Evolutionary conservation across 2,888 invertebrate genomes (phyloP).

Genomic region (Conchocele bisecta): DNA sequence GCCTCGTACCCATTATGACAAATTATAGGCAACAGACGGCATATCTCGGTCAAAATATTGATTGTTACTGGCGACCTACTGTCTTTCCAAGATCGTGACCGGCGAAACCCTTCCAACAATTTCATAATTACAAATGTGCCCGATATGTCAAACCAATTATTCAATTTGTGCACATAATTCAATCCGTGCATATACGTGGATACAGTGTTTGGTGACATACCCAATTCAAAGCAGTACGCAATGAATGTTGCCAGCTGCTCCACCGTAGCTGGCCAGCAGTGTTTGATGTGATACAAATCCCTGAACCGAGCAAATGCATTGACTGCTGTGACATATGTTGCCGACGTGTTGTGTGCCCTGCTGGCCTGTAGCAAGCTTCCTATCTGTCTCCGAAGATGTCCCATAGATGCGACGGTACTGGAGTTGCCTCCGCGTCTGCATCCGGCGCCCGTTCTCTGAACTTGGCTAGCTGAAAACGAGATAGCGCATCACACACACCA

Average conservation of each 20-base stretch:
- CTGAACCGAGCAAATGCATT: not conserved
- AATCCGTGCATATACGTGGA: too few relatives aligned
- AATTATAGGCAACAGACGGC: not conserved
- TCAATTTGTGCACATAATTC: too few relatives aligned
- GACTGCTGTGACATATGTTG: not conserved
- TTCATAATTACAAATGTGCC: too few relatives aligned
- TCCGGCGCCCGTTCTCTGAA: constrained; percentile 23
- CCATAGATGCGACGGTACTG: not conserved
- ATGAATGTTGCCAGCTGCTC: constrained; percentile 1
- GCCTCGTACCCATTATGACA: constrained; percentile 1
- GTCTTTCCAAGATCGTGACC: too few relatives aligned
- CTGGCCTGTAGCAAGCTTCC: not conserved
- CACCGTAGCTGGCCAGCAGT: not conserved
- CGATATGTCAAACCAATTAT: too few relatives aligned
- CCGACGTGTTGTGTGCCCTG: not conserved
- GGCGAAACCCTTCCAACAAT: constrained; percentile 3
- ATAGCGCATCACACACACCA: constrained; percentile 9
- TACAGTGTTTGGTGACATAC: too few relatives aligned
- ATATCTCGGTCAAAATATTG: too few relatives aligned
- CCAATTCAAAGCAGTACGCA: constrained; percentile 21
- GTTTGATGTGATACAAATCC: not conserved
- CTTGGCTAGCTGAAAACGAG: constrained; percentile 3
- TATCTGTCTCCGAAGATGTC: not conserved
- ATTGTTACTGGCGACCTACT: too few relatives aligned
- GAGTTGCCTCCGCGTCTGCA: not conserved